Evolutionary conservation across 1,140 invertebrate species (phyloP), one percentile per base, ranked within the genome.

Genomic region (Apis dorsata): DNA sequence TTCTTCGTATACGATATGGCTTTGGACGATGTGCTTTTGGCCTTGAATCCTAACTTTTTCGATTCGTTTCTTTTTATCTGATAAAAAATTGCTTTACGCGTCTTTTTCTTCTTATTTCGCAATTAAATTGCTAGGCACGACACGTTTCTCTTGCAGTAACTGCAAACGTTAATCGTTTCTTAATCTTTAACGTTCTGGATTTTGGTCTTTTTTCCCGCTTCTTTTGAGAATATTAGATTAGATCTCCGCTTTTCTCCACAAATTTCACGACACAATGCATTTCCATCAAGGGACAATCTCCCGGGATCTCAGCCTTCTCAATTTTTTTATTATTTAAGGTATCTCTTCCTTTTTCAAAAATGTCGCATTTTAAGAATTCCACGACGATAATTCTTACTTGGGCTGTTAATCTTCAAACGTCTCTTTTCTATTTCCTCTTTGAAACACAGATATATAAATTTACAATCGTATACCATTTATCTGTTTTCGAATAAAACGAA

Each of bases 191-290:
- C 19, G 5, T n/a, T 19, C 10, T 11, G 11, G 5, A 15, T 28
- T 28, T 11, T 11, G 44, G 44, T 21, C 34, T 34, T 28, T 51
- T 10, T 17, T 53, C 21, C 59, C 21, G 8, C 12, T 59, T 59
- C 55, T 59, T 73, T 15, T 28, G 15, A 24, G 59, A 75, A 75
- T 62, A 75, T 28, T 62, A 59, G 71, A 73, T 63, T 17, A 19
- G 15, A 51, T 10, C 17, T 51, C 44, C 7, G n/a, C 17, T 24
- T 73, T 34, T 59, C n/a, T 19, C 7, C 7, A 19, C 21, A 12
- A 59, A 15, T 34, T 34, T 53, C 55, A 44, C 71, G 28, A 59
- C 21, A 19, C 71, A 55, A 73, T 73, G n/a, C 19, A 21, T 51
- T 68, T n/a, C 24, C 49, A 4, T 51, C 11, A 10, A 1, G 15